Base-by-base conservation (phyloP, 2,797 vertebrate species). In the Orestias chungarensis region DNA sequence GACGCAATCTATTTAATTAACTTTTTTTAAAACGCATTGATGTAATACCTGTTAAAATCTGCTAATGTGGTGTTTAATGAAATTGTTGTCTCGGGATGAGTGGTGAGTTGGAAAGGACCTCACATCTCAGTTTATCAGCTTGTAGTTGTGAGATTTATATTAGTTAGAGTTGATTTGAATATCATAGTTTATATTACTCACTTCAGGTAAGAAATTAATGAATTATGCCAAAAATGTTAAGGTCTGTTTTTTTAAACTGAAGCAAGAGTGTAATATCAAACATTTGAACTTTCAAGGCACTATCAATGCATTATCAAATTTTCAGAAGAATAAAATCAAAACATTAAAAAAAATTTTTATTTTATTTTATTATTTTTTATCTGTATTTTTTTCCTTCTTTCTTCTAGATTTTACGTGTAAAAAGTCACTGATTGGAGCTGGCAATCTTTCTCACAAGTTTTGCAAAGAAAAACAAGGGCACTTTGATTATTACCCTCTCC, bases 401-500 rank as follows among this genome's bases (percentile, higher is more conserved):
- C 27, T 40, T 57, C 79, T 75, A 33, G 20, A 44, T 54, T 77
- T 43, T 17, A 29, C 20, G 20, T 27, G 0, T 52, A 52, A 38
- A 68, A 66, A 12, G n/a, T 54, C 35, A 29, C 23, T 68, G 29
- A 55, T 49, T 43, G 38, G 50, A 68, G 50, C n/a, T 55, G 49
- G 38, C 35, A 55, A 54, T 55, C 40, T 55, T 55, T 68, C 49
- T 54, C 70, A 86, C 84, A 81, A 78, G 85, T 78, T 86, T 79
- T 59, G 61, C 64, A 54, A 78, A 86, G 76, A 66, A 54, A 59
- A 76, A 72, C 75, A 64, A 68, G 70, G 66, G 70, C 82, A 78
- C 81, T 89, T 90, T 88, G 81, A 89, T 86, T 89, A 84, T 86
- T 85, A 82, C 79, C 79, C 78, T 80, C 55, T 73, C 70, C 81